These are phyloP conservation scores for Pteropus rufus DNA, from an alignment of 2,797 vertebrate species.

Conservation along the genomic window DNA sequence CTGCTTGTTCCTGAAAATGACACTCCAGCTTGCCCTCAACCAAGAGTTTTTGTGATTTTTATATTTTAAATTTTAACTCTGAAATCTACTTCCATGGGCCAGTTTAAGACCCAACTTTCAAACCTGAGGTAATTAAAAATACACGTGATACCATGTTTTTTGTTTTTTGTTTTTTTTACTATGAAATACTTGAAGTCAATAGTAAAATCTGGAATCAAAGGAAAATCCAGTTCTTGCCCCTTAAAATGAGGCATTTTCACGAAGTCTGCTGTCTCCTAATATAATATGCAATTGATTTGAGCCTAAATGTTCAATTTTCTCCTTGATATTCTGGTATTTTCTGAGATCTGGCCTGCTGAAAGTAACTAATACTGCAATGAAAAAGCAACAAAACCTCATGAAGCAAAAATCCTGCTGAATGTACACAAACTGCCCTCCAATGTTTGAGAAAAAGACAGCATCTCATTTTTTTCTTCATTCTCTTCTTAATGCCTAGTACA, in stretches of 20 bases:
- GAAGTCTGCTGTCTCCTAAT: background rate
- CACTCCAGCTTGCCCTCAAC: background rate
- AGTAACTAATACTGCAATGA: background rate
- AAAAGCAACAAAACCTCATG: background rate
- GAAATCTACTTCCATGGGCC: background rate
- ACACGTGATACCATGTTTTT: background rate
- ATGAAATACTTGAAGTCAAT: background rate
- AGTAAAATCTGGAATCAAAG: slow-evolving; percentile 52
- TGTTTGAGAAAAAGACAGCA: background rate
- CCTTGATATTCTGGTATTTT: background rate
- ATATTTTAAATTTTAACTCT: slow-evolving; percentile 16
- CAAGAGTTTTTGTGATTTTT: background rate
- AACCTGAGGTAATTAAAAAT: slow-evolving; percentile 55
- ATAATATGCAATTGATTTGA: background rate
- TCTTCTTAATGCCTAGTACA: background rate
- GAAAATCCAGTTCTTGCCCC: background rate
- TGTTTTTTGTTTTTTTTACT: background rate
- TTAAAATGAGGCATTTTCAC: background rate
- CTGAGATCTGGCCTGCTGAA: background rate
- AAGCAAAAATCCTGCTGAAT: background rate
- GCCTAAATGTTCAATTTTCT: slow-evolving; percentile 23
- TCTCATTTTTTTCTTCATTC: background rate
- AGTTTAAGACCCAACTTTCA: slow-evolving; percentile 36
- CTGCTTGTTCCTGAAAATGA: background rate
- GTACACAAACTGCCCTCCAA: background rate